Evolutionary conservation across 2,113 vertebrate genomes (phyloP), one percentile per base, ranked within the genome.

Genomic region (Cyanocitta stelleri): DNA sequence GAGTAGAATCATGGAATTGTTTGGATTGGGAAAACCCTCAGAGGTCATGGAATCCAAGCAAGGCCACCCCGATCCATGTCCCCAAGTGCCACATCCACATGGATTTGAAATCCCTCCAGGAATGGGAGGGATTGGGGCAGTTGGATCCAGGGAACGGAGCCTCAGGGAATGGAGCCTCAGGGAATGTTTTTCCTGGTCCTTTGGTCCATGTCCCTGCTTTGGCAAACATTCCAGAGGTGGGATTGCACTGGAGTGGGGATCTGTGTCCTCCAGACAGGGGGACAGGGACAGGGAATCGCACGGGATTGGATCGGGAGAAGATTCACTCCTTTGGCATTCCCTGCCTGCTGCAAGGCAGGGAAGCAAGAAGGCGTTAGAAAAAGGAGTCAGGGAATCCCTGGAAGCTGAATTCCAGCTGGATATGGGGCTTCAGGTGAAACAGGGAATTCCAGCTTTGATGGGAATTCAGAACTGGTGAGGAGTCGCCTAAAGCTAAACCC

Each of bases 231-330:
- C 69, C 83, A 27, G 52, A 9, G 1, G 1, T 24, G 64, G 51
- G 32, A 16, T 58, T 11, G 33, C 13, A 0, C 17, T 9, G 58
- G 59, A 9, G 39, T 0, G 13, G 6, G 11, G 52, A 32, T 33
- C 72, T 15, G 6, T 2, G 21, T 12, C 24, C n/a, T 61, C 17
- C 1, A 0, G 15, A 2, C 14, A 6, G 26, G 46, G 72, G 39
- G 21, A 7, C 3, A 8, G 32, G 11, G 56, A 15, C 4, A 2
- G 39, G n/a, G n/a, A 44, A 33, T 39, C 2, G 32, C 54, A 3
- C 1, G 23, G 41, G 37, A 3, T 24, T 1, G 23, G n/a, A 10
- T 7, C 16, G 5, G 46, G 44, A 13, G 5, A 18, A 11, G 23
- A 2, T 69, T 30, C 17, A 6, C 23, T 51, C 35, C 32, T 21